These are phyloP conservation scores for Campopleginae sp. DNA, from an alignment of 2,888 invertebrate genomes.

Conservation along the genomic window DNA sequence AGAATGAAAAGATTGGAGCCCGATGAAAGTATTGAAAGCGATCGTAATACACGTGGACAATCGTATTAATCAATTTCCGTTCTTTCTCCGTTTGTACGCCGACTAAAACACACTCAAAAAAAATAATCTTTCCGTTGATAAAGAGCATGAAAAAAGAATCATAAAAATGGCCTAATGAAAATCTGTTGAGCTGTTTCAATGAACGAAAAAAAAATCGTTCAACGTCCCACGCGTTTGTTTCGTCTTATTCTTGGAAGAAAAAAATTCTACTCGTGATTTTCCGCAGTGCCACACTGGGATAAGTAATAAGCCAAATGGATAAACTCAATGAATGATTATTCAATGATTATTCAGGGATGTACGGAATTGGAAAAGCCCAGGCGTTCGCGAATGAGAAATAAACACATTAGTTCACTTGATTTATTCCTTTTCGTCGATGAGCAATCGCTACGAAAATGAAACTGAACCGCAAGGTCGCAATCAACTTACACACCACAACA, in stretches of 20 bases:
- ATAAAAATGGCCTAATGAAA: slow-evolving; percentile 7
- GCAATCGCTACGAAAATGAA: slow-evolving; percentile 5
- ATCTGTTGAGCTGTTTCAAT: neutral
- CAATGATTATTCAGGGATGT: slow-evolving; percentile 17
- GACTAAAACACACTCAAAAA: neutral
- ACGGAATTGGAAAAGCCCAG: slow-evolving; percentile 46
- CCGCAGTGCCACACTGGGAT: neutral
- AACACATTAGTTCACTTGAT: neutral
- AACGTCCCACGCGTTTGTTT: neutral
- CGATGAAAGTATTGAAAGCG: slow-evolving; percentile 9
- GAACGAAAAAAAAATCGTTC: neutral
- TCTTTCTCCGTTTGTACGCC: slow-evolving; percentile 6
- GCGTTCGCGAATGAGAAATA: neutral
- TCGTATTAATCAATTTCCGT: slow-evolving; percentile 43
- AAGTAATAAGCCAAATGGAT: neutral
- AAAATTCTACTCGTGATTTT: neutral
- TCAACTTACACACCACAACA: neutral
- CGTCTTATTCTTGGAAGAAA: neutral
- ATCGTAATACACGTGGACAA: slow-evolving; percentile 44
- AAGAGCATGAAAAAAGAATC: neutral
- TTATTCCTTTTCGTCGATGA: slow-evolving; percentile 5
- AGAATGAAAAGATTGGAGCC: neutral
- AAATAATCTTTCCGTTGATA: slow-evolving; percentile 1
- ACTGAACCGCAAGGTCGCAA: slow-evolving; percentile 8
- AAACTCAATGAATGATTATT: neutral